Evolutionary conservation across 2,797 vertebrate species (phyloP).

Genomic region (Babyrousa celebensis): DNA sequence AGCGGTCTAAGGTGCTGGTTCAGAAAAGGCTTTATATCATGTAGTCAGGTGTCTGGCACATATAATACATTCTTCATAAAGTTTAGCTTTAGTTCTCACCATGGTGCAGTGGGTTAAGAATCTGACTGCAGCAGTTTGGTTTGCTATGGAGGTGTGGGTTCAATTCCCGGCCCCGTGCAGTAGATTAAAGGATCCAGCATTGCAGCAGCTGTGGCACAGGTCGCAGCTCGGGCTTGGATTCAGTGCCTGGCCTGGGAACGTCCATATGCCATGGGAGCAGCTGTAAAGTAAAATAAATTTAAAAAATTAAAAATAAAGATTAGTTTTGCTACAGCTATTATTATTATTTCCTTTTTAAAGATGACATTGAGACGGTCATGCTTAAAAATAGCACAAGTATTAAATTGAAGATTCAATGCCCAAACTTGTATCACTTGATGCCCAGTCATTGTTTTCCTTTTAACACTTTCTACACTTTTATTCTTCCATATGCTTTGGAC

Average conservation of each 20-base stretch:
- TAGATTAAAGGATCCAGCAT: too few species aligned
- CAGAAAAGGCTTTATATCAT: neutral
- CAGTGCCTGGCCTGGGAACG: too few species aligned
- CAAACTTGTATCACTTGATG: neutral
- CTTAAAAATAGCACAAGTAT: neutral
- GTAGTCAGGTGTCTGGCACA: neutral
- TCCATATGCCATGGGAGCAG: too few species aligned
- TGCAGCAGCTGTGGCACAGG: too few species aligned
- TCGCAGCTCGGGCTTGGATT: too few species aligned
- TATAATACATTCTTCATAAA: neutral
- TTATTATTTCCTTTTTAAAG: constrained; percentile 26
- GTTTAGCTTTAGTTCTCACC: neutral
- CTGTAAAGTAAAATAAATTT: too few species aligned
- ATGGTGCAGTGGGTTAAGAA: too few species aligned
- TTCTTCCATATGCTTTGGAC: neutral
- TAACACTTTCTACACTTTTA: neutral
- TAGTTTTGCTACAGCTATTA: neutral
- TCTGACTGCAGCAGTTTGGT: too few species aligned
- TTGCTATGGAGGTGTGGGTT: too few species aligned
- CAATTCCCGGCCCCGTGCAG: too few species aligned
- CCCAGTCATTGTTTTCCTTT: neutral
- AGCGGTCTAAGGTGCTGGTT: too few species aligned
- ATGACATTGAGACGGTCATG: neutral
- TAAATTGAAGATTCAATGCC: neutral
- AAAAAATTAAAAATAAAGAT: neutral